phyloP scores from a whole-genome alignment of 2,113 vertebrate species.

The Tenebrosternarchus preto region DNA sequence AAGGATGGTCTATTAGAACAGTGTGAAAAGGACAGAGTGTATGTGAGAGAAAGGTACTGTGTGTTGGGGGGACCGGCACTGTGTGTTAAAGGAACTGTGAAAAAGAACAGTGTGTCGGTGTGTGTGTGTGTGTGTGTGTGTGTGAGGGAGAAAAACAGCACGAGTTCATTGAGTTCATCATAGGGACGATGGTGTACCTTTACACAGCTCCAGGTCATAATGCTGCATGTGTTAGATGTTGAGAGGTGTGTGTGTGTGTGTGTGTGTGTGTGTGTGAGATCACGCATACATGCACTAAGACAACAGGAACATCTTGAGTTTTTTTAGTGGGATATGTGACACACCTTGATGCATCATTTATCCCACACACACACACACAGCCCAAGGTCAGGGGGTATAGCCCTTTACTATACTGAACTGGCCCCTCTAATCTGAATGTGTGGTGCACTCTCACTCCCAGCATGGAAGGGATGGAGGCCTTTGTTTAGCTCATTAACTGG shows the following conservation, averaged over 20 bases:
- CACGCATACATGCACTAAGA: too few relatives aligned
- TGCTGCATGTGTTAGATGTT: background rate
- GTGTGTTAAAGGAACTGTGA: background rate
- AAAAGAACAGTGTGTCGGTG: conserved; percentile 30
- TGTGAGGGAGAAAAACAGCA: background rate
- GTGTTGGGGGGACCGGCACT: background rate
- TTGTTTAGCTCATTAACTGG: conserved; percentile 94
- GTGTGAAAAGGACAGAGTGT: conserved; percentile 47
- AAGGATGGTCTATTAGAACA: too few relatives aligned
- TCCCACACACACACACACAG: too few relatives aligned
- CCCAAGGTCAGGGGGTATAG: too few relatives aligned
- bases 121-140: conserved; percentile 37
- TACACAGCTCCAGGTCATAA: conserved; percentile 57
- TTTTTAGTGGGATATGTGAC: too few relatives aligned
- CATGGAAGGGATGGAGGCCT: conserved; percentile 89
- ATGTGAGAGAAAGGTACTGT: background rate
- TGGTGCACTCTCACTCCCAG: conserved; percentile 88
- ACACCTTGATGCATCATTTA: too few relatives aligned
- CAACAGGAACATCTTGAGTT: too few relatives aligned
- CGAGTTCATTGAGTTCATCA: conserved; percentile 60
- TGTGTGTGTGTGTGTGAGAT: background rate
- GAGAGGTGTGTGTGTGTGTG: conserved; percentile 12
- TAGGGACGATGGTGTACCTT: conserved; percentile 72
- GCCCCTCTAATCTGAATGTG: conserved; percentile 82
- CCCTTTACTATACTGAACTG: conserved; percentile 64